Conservation (phyloP, 1,140 invertebrate genomes). For the Lasaia peninsularis region DNA sequence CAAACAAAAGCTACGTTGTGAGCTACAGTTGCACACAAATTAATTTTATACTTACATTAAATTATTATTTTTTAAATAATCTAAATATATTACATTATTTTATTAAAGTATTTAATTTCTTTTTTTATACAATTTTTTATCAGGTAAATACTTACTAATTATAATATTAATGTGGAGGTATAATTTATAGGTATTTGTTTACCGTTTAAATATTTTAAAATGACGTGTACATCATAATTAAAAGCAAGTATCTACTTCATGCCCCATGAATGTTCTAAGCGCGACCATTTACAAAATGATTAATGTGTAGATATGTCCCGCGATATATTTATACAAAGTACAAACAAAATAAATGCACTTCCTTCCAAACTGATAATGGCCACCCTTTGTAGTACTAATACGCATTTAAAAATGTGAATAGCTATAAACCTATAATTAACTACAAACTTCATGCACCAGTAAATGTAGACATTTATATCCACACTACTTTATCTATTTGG, state of each 20-base stretch:
- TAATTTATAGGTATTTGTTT: background rate
- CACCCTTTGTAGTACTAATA: conserved; percentile 68
- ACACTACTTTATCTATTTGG: conserved; percentile 77
- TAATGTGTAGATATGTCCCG: conserved; percentile 51
- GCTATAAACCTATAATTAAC: conserved; percentile 74
- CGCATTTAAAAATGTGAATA: conserved; percentile 67
- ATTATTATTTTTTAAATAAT: too few relatives aligned
- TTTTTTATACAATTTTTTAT: too few relatives aligned
- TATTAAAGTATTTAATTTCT: too few relatives aligned
- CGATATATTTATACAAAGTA: conserved; percentile 51
- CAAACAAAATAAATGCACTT: conserved; percentile 62
- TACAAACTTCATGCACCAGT: conserved; percentile 75
- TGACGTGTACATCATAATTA: background rate
- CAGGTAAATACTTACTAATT: too few relatives aligned
- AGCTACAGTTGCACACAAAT: too few relatives aligned
- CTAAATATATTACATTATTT: too few relatives aligned
- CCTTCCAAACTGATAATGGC: conserved; percentile 67
- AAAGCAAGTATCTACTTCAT: conserved; percentile 37
- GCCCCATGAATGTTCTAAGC: conserved; percentile 28
- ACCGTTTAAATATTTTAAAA: background rate
- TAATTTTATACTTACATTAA: too few relatives aligned
- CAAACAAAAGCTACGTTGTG: too few relatives aligned
- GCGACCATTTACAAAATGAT: conserved; percentile 49
- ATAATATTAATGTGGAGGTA: background rate
- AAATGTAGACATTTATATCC: conserved; percentile 77